Evolutionary conservation across 1,140 invertebrate genomes (phyloP).

Genomic region (Megathymus violae): DNA sequence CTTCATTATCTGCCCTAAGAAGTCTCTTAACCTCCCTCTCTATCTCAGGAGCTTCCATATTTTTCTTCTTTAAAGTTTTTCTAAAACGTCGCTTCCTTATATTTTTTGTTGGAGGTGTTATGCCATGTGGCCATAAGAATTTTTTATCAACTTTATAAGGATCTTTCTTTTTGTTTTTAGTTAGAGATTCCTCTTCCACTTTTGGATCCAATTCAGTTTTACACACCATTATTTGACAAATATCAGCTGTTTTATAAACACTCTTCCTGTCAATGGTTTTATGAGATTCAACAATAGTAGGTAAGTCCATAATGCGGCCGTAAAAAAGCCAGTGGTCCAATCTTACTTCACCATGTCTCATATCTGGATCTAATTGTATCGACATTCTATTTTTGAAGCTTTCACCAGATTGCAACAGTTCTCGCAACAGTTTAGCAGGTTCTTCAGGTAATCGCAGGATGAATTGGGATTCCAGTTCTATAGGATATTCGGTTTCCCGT

Average conservation of each 20-base stretch:
- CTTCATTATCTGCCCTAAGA: slow-evolving; percentile 96
- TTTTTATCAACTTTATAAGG: slow-evolving; percentile 97
- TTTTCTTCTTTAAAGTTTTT: slow-evolving; percentile 98
- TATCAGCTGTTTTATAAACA: slow-evolving; percentile 98
- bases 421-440: slow-evolving; percentile 89
- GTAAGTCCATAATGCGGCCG: slow-evolving; percentile 96
- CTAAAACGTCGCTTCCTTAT: slow-evolving; percentile 96
- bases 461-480: slow-evolving; percentile 96
- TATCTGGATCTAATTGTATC: slow-evolving; percentile 95
- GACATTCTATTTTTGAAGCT: slow-evolving; percentile 93
- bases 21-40: slow-evolving; percentile 98
- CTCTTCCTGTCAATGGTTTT: slow-evolving; percentile 98
- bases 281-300: slow-evolving; percentile 95
- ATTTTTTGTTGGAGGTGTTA: slow-evolving; percentile 97
- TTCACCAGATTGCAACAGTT: slow-evolving; percentile 90
- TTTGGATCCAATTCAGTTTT: slow-evolving; percentile 93
- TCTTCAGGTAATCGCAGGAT: slow-evolving; percentile 93
- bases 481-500: slow-evolving; percentile 73
- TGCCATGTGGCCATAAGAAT: slow-evolving; percentile 96
- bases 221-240: slow-evolving; percentile 96
- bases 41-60: slow-evolving; percentile 98
- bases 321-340: slow-evolving; percentile 95
- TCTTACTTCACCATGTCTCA: slow-evolving; percentile 94
- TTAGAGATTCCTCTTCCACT: slow-evolving; percentile 91
- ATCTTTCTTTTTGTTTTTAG: slow-evolving; percentile 95